Base-by-base conservation (phyloP, 2,113 vertebrate species). In the Neolamprologus toae region DNA sequence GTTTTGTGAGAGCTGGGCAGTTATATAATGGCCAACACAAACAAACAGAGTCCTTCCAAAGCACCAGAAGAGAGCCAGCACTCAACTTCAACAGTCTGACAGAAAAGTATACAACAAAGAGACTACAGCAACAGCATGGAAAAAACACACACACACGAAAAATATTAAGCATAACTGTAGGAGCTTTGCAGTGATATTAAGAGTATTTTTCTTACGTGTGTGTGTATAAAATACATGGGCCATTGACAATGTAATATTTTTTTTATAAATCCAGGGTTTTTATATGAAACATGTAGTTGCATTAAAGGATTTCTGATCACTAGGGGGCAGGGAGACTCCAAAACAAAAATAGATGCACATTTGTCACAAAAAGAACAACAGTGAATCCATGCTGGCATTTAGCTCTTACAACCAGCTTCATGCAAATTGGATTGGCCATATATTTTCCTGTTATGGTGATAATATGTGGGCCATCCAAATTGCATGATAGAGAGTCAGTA, bases 1-100 rank as follows among this genome's bases (percentile, higher is more conserved):
- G 86, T 82, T 92, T 92, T 89, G 81, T 83, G 81, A 88, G 86
- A 92, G 91, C 66, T 33, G 63, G 89, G 81, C 80, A 66, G 87
- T 94, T 93, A 94, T 92, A 89, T 93, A 94, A 95, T 68, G 88
- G 85, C 92, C 91, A 94, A 92, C 85, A 93, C 92, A 94, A 95
- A 94, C 93, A 96, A 94, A 95, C 92, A 92, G 21, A 90, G 89
- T 80, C 78, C 71, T 90, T 93, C 86, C 82, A 89, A 88, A 83
- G 79, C 87, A 93, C 59, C 78, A 49, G 90, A 80, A 49, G n/a
- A 79, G 85, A 90, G 86, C 90, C 93, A 93, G 89, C 85, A 57
- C 80, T 90, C 89, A 83, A 89, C 78, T 87, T 87, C 80, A 88
- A 85, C 85, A 84, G 40, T 89, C 54, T 90, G 86, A 59, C 66